Conservation (phyloP, 1,140 invertebrate species). For the Wasmannia auropunctata region DNA sequence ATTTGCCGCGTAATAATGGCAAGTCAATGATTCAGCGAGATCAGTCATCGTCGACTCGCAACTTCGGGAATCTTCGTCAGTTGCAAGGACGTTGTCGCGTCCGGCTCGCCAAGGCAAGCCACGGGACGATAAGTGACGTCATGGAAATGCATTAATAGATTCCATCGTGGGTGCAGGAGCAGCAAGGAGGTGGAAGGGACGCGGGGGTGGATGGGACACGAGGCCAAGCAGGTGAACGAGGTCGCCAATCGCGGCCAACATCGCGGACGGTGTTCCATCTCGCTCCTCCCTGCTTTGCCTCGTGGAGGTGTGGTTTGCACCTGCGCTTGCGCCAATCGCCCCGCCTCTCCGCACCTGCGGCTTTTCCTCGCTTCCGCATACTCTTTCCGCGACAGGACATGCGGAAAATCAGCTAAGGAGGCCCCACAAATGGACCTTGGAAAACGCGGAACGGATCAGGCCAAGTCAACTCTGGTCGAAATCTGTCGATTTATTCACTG, state of each 20-base stretch:
- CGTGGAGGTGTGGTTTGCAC: slow-evolving; percentile 80
- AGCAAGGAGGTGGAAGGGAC: slow-evolving; percentile 34
- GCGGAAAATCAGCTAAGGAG: slow-evolving; percentile 50
- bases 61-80: slow-evolving; percentile 8
- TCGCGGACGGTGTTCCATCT: slow-evolving; percentile 75
- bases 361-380: slow-evolving; percentile 71
- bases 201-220: slow-evolving; percentile 59
- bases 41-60: slow-evolving; percentile 24
- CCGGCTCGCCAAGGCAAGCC: not conserved
- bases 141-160: slow-evolving; percentile 80
- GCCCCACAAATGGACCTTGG: not conserved
- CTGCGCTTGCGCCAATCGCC: slow-evolving; percentile 76
- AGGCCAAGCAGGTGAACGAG: slow-evolving; percentile 76
- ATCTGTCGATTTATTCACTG: not conserved
- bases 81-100: slow-evolving; percentile 23
- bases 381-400: slow-evolving; percentile 58
- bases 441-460: not conserved
- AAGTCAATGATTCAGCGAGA: slow-evolving; percentile 41
- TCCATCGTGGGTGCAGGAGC: slow-evolving; percentile 51
- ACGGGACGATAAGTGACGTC: slow-evolving; percentile 78
- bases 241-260: slow-evolving; percentile 80
- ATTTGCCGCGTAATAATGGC: slow-evolving; percentile 45
- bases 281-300: slow-evolving; percentile 79
- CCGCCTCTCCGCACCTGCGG: slow-evolving; percentile 70
- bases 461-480: not conserved